phyloP scores from a whole-genome alignment of 2,113 vertebrate genomes.

The Emydura subglobosa region DNA sequence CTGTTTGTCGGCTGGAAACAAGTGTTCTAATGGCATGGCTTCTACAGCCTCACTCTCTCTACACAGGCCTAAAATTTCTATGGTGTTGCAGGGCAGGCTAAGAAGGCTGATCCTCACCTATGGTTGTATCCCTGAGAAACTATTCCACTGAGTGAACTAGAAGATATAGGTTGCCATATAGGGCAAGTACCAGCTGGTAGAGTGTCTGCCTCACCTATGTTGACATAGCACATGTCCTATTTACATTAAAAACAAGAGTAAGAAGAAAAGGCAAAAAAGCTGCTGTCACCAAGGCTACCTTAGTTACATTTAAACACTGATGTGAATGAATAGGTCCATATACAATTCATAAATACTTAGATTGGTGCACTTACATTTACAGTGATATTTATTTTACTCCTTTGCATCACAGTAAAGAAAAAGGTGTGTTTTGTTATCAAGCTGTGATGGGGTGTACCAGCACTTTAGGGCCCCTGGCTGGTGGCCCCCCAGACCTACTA shows the following conservation, averaged over 20 bases:
- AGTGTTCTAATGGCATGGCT: not conserved
- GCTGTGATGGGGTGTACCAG: no score
- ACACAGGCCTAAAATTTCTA: not conserved
- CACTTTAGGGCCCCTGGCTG: not conserved
- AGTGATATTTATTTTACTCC: constrained; percentile 60
- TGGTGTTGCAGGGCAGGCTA: not conserved
- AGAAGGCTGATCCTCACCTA: not conserved
- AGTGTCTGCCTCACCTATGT: rapidly evolving
- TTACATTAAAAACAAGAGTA: not conserved
- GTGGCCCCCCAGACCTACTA: not conserved
- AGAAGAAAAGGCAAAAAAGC: not conserved
- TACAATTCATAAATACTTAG: constrained; percentile 63
- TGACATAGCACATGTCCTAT: not conserved
- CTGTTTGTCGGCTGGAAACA: not conserved
- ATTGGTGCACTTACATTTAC: constrained; percentile 41
- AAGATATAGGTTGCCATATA: not conserved
- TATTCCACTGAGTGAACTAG: not conserved
- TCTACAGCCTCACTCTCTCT: not conserved
- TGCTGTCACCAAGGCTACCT: not conserved
- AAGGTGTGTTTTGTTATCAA: constrained; percentile 52
- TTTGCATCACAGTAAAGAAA: constrained; percentile 49
- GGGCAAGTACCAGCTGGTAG: not conserved
- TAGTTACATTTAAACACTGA: not conserved
- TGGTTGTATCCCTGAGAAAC: not conserved
- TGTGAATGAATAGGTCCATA: not conserved